phyloP scores from a whole-genome alignment of 2,888 invertebrate genomes.

The Brachypalpus laphriformis region DNA sequence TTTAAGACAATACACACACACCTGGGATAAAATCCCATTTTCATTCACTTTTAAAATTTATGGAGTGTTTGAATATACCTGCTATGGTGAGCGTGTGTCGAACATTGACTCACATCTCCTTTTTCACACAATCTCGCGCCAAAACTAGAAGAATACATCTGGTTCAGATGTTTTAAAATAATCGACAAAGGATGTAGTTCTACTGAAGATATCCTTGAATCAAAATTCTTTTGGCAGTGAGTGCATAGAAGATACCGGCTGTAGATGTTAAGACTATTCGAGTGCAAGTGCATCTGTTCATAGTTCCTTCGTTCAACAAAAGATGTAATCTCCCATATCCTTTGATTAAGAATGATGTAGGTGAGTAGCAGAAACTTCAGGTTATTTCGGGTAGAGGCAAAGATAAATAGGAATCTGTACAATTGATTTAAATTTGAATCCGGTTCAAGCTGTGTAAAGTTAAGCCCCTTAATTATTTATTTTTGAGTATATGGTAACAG shows the following conservation, averaged over 20 bases:
- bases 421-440: too few relatives aligned
- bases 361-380: too few relatives aligned
- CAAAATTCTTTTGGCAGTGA: not conserved
- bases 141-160: constrained; percentile 35
- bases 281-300: not conserved
- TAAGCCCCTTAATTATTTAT: too few relatives aligned
- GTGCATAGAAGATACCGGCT: not conserved
- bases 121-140: constrained; percentile 14
- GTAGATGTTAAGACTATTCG: constrained; percentile 3
- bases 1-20: constrained; percentile 15
- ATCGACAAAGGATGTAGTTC: constrained; percentile 8
- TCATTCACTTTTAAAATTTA: constrained; percentile 36
- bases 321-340: not conserved
- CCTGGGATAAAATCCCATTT: constrained; percentile 27
- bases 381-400: too few relatives aligned
- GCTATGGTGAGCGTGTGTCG: constrained; percentile 31
- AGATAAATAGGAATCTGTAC: too few relatives aligned
- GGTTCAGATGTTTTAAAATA: constrained; percentile 45
- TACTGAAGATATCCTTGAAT: not conserved
- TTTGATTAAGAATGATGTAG: too few relatives aligned
- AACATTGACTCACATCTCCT: constrained; percentile 5
- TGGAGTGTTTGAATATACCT: constrained; percentile 22
- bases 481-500: too few relatives aligned
- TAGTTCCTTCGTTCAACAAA: not conserved
- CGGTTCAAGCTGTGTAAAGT: too few relatives aligned